Evolutionary conservation across 2,797 vertebrate species (phyloP), one percentile per base, ranked within the genome.

Genomic region (Coreius guichenoti): DNA sequence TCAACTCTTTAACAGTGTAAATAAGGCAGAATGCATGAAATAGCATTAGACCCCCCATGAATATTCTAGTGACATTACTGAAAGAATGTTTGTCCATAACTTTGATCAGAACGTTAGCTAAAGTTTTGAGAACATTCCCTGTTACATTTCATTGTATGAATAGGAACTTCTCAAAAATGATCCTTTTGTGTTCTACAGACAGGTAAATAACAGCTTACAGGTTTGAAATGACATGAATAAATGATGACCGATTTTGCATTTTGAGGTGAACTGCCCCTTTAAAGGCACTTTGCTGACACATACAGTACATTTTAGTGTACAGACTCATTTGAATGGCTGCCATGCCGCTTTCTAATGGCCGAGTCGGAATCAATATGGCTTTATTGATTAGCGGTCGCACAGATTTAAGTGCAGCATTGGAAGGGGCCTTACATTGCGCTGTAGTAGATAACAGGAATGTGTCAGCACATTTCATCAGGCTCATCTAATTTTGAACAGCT

Each of bases 401-500:
- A 47, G 31, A 67, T 70, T 79, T 70, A 76, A 51, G 56, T 45
- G 21, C 61, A 26, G 47, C 1, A 8, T 12, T 21, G 63, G 69
- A 36, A 31, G 33, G 51, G 23, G 74, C 39, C 33, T 56, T 72
- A 58, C 11, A 68, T 84, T 83, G 23, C 43, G 45, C 54, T 43
- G 54, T 56, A 31, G 83, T 31, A 61, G 82, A 87, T 86, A 88
- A 83, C 76, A 89, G 72, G 49, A 67, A 81, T 29, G 63, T 75
- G 87, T 88, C 43, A 82, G 85, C 87, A 70, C 65, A 69, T 87
- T 89, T 79, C 82, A 90, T 87, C 83, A 81, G 78, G 84, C 75
- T 83, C 69, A 88, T 88, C 77, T 58, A 39, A 75, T 83, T 72
- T 49, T 84, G 29, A 84, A 61, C 19, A 19, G 61, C 43, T 61